A percentile compares a stretch with the other conserved stretches of the same genome.
These are phyloP conservation scores for Zaprionus davidi DNA, from an alignment of 1,140 invertebrate genomes.

Conservation along the genomic window DNA sequence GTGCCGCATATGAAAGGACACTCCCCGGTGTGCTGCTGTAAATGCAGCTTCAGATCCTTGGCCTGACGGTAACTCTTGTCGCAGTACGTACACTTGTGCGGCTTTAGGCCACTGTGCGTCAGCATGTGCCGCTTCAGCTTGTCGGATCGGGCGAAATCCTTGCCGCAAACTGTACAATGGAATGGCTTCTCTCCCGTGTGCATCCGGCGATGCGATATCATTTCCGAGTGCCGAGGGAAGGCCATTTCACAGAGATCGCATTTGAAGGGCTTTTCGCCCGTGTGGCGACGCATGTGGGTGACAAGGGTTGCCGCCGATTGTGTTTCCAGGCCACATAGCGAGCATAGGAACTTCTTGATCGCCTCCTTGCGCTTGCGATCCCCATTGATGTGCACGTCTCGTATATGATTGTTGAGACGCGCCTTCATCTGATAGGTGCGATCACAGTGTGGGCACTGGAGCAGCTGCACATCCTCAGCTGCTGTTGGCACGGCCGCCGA, in stretches of 20 bases:
- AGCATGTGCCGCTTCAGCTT: constrained; percentile 73
- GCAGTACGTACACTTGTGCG: constrained; percentile 72
- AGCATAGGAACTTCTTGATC: constrained; percentile 83
- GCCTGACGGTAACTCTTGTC: constrained; percentile 73
- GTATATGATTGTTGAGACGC: constrained; percentile 69
- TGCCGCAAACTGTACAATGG: constrained; percentile 72
- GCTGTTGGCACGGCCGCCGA: background rate
- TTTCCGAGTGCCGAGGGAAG: constrained; percentile 65
- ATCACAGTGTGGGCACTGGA: constrained; percentile 83
- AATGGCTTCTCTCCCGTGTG: constrained; percentile 72
- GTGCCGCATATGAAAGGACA: constrained; percentile 69
- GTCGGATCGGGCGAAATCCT: constrained; percentile 71
- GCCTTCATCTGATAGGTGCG: constrained; percentile 74
- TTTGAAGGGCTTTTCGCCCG: constrained; percentile 73
- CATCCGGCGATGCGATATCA: constrained; percentile 66
- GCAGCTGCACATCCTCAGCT: constrained; percentile 39
- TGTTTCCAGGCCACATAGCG: constrained; percentile 86
- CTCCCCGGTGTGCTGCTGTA: constrained; percentile 72
- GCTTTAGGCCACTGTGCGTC: constrained; percentile 70
- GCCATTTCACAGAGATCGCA: constrained; percentile 77
- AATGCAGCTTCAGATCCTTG: constrained; percentile 67
- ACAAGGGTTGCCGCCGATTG: constrained; percentile 86
- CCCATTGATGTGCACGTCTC: constrained; percentile 71
- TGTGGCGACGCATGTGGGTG: constrained; percentile 86
- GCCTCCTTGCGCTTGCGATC: constrained; percentile 75